Base-by-base conservation (phyloP, 1,140 invertebrate species). In the Lordiphosa clarofinis region DNA sequence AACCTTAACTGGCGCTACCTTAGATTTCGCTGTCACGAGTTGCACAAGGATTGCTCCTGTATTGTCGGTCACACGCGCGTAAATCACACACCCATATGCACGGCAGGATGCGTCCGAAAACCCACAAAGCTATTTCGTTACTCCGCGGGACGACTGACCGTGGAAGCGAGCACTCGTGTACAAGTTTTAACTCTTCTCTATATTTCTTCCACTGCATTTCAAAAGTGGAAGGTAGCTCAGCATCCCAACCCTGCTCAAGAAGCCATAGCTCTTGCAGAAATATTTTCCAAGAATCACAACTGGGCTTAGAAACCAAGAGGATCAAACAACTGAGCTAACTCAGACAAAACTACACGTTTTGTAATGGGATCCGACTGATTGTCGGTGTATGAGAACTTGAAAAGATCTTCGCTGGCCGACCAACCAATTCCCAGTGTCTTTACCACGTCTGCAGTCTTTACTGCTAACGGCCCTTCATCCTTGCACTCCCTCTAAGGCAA, bases 301-400 rank as follows among this genome's bases (percentile, higher is more conserved):
- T 2, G 50, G 38, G 12, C 50, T 54, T 15, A 54, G 9, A 19
- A 54, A 13, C 50, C 50, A 6, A 54, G 9, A 15, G 42, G 53
- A 12, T 46, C 53, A 31, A 56, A 38, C 33, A 56, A 56, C 15
- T 56, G 53, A 4, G 53, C 53, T 56, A 56, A 36, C 53, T 56
- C 53, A 15, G 54, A 56, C 24, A 33, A 33, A 6, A 46, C 28
- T n/a, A 11, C n/a, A 1, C 19, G 10, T 28, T 47, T 33, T 13
- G 28, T 47, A 47, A 47, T 28, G 12, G 28, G 28, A 11, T 8
- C 21, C n/a, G 31, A 11, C 19, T 24, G 5, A 47, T 47, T 47
- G 7, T 28, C 24, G 5, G 24, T 28, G 7, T 28, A 28, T 28
- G 24, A 28, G 5, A 28, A 28, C 12, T 47, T 47, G 33, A 47